Base-by-base conservation (phyloP, 2,113 vertebrate species). In the Puffinus mauretanicus region DNA sequence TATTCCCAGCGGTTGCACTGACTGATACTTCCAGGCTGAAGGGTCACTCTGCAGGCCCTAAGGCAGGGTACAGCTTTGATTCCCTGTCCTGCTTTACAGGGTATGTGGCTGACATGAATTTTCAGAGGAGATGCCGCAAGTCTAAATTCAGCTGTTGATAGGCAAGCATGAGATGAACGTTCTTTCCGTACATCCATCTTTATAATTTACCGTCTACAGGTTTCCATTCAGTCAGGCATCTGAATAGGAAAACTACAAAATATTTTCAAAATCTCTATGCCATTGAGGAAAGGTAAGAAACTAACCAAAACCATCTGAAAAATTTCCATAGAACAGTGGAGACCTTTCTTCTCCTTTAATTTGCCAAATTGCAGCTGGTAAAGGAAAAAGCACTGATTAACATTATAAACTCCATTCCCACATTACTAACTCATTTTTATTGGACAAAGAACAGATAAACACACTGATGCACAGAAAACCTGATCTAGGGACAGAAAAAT, bases 1-100 rank as follows among this genome's bases (percentile, higher is more conserved):
- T 13, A 2, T 14, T 40, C 51, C 46, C 67, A 25, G 49, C 3
- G 0, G 1, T 12, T 9, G 8, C 44, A 2, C 71, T 16, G 42
- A 11, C 2, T 12, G 44, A 1, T 36, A 17, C 32, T 44, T n/a
- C 24, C 78, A 29, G 80, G 66, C 51, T 6, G 38, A 4, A 17
- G 38, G 47, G 38, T 25, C 26, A 21, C 65, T 21, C 34, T 24
- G 26, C 76, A 40, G 34, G 36, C 55, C 49, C 61, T 16, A 16
- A 0, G 34, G 2, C 36, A 46, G n/a, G 34, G 30, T 16, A 24
- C 6, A 8, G 42, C 52, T 81, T 29, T 16, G 2, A 9, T 13
- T 40, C 69, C 80, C 80, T 6, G 6, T 5, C 46, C 52, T 34
- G 64, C 62, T 24, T 49, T n/a, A 24, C 30, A 38, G 38, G 22